phyloP scores from a whole-genome alignment of 1,140 invertebrate genomes.

The Drosophila parvula region DNA sequence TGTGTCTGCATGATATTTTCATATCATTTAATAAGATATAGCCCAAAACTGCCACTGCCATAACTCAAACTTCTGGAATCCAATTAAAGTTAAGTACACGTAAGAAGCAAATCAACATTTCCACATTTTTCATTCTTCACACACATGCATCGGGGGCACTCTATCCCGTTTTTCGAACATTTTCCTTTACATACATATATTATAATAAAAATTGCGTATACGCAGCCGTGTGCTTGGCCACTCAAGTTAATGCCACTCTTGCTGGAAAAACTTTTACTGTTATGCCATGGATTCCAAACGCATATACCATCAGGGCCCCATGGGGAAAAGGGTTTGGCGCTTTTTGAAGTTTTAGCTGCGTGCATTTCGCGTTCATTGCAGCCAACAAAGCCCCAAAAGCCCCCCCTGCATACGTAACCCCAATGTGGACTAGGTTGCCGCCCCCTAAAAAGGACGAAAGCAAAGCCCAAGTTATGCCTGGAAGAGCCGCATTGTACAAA shows the following conservation, averaged over 20 bases:
- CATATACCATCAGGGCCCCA: constrained; percentile 19
- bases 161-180: constrained; percentile 35
- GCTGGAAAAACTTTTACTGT: constrained; percentile 57
- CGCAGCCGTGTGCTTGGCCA: constrained; percentile 54
- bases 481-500: constrained; percentile 68
- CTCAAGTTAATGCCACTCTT: constrained; percentile 69
- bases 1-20: background rate
- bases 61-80: constrained; percentile 15
- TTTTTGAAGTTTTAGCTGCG: constrained; percentile 76
- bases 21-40: background rate
- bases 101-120: constrained; percentile 30
- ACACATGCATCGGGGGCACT: constrained; percentile 12
- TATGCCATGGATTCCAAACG: constrained; percentile 52
- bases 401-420: constrained; percentile 33
- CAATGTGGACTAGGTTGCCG: constrained; percentile 2
- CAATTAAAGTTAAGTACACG: constrained; percentile 26
- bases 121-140: constrained; percentile 15
- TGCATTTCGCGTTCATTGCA: constrained; percentile 72
- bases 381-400: constrained; percentile 49
- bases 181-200: constrained; percentile 23
- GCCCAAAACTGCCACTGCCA: background rate
- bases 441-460: background rate
- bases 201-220: constrained; percentile 61
- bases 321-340: constrained; percentile 20
- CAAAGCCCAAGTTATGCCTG: constrained; percentile 59